phyloP scores from a whole-genome alignment of 2,888 invertebrate genomes.

The Drosophila setosimentum region DNA sequence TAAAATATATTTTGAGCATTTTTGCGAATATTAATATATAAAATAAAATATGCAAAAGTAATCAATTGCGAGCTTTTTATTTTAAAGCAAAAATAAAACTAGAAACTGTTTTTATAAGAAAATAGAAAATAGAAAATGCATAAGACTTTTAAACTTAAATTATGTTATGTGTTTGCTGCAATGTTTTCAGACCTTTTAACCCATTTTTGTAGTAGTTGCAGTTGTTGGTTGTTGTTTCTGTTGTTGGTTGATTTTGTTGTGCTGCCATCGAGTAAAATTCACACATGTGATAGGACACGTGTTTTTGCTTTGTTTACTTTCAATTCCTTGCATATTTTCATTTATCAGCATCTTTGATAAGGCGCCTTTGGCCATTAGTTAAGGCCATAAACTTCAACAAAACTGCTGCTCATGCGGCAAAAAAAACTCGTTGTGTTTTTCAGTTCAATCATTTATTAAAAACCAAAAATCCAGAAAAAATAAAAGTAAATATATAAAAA shows the following conservation, averaged over 20 bases:
- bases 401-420: conserved; percentile 8
- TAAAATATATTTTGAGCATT: no score
- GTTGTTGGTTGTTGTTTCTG: background rate
- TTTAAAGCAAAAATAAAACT: background rate
- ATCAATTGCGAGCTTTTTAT: background rate
- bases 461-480: background rate
- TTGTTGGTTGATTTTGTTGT: background rate
- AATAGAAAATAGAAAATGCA: background rate
- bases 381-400: conserved; percentile 27
- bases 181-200: background rate
- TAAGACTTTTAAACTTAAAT: background rate
- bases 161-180: background rate
- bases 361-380: conserved; percentile 19
- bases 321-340: background rate
- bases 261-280: background rate
- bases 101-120: background rate
- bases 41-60: no score
- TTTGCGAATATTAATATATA: background rate
- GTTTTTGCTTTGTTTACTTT: background rate
- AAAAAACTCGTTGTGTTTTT: conserved; percentile 8
- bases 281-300: background rate
- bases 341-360: conserved; percentile 14
- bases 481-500: no score
- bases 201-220: background rate
- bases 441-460: conserved; percentile 39